Percentiles rank a stretch among this genome's conserved stretches.
Evolutionary conservation across 2,113 vertebrate species (phyloP).

Genomic region (Periophthalmus modestus): DNA sequence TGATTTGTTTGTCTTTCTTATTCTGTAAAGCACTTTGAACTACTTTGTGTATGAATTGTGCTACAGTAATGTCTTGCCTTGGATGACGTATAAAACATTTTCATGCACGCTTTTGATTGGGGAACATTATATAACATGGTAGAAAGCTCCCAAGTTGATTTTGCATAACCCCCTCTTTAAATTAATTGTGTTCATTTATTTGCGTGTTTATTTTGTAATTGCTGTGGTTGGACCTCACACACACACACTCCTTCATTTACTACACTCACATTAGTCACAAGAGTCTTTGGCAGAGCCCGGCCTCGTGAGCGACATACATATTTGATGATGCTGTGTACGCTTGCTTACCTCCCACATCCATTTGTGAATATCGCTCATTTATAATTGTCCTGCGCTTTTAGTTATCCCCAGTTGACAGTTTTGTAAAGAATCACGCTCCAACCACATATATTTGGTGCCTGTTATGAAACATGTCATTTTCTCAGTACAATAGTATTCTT

Average conservation of each 20-base stretch:
- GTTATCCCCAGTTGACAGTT: neutral
- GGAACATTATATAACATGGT: no score
- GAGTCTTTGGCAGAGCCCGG: neutral
- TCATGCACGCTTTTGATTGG: no score
- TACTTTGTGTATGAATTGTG: no score
- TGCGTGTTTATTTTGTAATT: no score
- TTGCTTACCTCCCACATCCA: neutral
- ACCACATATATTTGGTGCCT: neutral
- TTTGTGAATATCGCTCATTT: neutral
- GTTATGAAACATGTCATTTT: neutral
- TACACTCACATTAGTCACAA: neutral
- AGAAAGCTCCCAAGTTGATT: no score
- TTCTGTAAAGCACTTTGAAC: no score
- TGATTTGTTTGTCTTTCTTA: no score
- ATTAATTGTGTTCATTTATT: no score
- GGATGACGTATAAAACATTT: no score
- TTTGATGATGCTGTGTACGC: neutral
- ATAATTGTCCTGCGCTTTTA: neutral
- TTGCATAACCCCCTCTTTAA: no score
- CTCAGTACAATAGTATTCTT: neutral
- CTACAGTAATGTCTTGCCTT: no score
- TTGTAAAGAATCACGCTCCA: neutral
- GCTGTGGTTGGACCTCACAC: neutral
- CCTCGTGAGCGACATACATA: neutral
- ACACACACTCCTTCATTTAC: neutral